Percentiles rank a stretch among this genome's conserved stretches.
These are phyloP conservation scores for Microctenopoma lineatum DNA, from an alignment of 2,797 vertebrate genomes.

Conservation along the genomic window DNA sequence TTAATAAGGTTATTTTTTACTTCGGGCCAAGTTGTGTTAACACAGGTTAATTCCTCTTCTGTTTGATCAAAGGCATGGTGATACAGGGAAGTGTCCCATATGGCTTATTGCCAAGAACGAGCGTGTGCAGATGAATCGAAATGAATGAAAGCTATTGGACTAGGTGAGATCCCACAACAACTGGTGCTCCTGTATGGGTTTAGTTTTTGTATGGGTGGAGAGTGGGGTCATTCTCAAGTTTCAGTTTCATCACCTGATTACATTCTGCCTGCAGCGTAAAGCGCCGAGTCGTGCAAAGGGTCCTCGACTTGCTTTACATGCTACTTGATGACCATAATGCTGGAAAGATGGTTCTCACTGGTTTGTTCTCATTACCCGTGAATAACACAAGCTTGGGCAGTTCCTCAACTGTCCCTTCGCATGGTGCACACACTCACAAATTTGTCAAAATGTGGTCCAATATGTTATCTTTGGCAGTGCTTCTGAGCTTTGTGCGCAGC, in stretches of 20 bases:
- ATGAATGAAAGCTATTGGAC: conserved; percentile 2
- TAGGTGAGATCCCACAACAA: not conserved
- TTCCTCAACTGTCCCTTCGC: conserved; percentile 16
- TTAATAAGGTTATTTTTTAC: conserved; percentile 37
- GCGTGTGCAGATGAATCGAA: conserved; percentile 27
- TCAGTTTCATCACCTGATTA: not conserved
- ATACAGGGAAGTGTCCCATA: conserved; percentile 18
- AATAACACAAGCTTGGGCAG: conserved; percentile 5
- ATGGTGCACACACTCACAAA: conserved; percentile 4
- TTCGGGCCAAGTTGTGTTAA: conserved; percentile 40
- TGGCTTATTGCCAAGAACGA: conserved; percentile 30
- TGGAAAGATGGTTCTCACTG: no score
- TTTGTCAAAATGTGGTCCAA: conserved; percentile 30
- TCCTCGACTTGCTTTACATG: no score
- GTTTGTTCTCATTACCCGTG: not conserved
- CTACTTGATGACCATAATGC: no score
- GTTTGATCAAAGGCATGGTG: conserved; percentile 57
- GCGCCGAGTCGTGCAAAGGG: no score
- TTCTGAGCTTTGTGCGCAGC: conserved; percentile 15
- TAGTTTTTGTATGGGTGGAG: not conserved
- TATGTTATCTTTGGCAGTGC: conserved; percentile 9
- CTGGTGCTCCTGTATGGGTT: not conserved
- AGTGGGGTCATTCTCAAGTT: no score
- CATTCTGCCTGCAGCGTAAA: not conserved
- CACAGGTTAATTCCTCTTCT: conserved; percentile 53